Evolutionary conservation across 2,888 invertebrate genomes (phyloP).

Genomic region (Tetrapedia diversipes): DNA sequence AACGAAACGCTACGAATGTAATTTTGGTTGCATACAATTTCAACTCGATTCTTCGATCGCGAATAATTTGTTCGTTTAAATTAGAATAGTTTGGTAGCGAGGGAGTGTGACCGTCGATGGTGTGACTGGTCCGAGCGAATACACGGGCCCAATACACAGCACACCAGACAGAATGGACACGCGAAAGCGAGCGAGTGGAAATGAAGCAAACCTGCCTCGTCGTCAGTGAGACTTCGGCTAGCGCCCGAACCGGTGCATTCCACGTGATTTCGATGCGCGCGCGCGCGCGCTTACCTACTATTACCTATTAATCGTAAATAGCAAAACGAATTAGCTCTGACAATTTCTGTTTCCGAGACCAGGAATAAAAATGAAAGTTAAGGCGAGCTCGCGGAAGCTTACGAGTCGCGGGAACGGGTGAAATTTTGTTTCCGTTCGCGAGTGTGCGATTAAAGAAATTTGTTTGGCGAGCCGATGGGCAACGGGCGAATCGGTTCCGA

Average conservation of each 20-base stretch:
- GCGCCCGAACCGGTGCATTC: slow-evolving; percentile 38
- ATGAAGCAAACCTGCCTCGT: slow-evolving; percentile 18
- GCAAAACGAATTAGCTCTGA: no score
- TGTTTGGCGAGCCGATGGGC: no score
- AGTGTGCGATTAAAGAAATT: no score
- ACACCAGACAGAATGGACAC: slow-evolving; percentile 2
- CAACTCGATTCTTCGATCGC: no score
- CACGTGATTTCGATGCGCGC: neutral
- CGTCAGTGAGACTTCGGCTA: slow-evolving; percentile 53
- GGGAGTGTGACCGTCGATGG: neutral
- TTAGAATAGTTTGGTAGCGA: no score
- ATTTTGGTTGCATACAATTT: no score
- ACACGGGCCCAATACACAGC: neutral
- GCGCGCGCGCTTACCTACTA: neutral
- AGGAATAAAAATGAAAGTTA: neutral
- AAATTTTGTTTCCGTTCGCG: neutral
- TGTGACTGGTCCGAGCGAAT: no score
- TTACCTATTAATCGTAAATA: no score
- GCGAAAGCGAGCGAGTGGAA: slow-evolving; percentile 44
- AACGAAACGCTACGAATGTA: no score
- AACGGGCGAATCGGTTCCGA: neutral
- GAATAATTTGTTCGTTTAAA: no score
- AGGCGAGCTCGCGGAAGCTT: neutral
- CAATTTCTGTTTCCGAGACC: neutral
- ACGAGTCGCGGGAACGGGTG: neutral